Evolutionary conservation across 2,113 vertebrate genomes (phyloP).

Genomic region (Tyrannus savana): DNA sequence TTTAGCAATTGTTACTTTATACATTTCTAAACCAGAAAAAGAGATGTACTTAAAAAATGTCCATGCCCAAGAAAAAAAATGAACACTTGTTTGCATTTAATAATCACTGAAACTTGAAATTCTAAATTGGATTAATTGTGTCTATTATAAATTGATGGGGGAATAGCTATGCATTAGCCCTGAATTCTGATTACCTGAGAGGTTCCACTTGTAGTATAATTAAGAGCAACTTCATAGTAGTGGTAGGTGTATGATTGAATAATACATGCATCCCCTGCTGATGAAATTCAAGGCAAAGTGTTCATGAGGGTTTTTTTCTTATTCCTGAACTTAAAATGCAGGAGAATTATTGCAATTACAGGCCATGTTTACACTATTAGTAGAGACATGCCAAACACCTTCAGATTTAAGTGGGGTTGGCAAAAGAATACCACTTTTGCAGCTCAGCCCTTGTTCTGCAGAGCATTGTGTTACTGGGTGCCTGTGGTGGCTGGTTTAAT

Average conservation of each 20-base stretch:
- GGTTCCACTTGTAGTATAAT: constrained; percentile 72
- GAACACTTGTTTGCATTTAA: constrained; percentile 62
- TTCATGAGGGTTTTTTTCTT: background rate
- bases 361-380: constrained; percentile 30
- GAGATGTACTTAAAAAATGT: background rate
- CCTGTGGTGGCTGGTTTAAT: background rate
- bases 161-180: constrained; percentile 67
- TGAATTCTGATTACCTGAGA: constrained; percentile 76
- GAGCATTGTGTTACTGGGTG: background rate
- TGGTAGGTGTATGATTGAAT: constrained; percentile 63
- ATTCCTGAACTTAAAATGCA: constrained; percentile 9
- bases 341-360: constrained; percentile 41
- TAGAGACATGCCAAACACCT: background rate
- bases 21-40: background rate
- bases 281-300: constrained; percentile 47
- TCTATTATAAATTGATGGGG: constrained; percentile 71
- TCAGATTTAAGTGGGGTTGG: background rate
- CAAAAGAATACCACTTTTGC: background rate
- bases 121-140: constrained; percentile 73
- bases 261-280: constrained; percentile 62
- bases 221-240: constrained; percentile 64
- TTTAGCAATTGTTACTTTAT: background rate
- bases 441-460: background rate
- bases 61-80: constrained; percentile 22
- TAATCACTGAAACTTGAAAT: constrained; percentile 63